Conservation (phyloP, 64 coral and sea anemone species). For the Dendronephthya gigantea region DNA sequence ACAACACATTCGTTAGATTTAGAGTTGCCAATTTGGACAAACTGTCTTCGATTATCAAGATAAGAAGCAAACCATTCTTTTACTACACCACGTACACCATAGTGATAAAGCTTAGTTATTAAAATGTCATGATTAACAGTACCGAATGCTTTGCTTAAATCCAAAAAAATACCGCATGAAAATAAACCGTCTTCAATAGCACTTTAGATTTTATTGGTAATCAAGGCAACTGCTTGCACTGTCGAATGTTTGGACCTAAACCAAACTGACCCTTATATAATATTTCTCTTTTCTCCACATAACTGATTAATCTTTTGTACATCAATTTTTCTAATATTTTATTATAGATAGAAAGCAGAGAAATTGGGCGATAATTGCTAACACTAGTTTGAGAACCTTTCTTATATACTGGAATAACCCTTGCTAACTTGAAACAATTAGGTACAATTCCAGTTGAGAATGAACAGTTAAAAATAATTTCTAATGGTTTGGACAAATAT, state of each 20-base stretch:
- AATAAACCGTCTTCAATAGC: no score
- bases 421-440: not conserved
- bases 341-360: not conserved
- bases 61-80: slow-evolving; percentile 12
- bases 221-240: no score
- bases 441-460: not conserved
- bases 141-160: no score
- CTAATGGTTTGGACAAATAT: not conserved
- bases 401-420: no score
- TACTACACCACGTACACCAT: not conserved
- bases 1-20: no score
- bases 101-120: not conserved
- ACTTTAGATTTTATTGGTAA: no score
- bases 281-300: not conserved
- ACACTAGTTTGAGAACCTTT: not conserved
- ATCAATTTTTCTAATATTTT: no score
- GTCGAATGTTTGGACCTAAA: not conserved
- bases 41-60: not conserved
- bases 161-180: no score
- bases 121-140: slow-evolving; percentile 18
- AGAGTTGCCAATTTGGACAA: no score
- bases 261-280: not conserved
- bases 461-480: not conserved
- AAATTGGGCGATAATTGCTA: no score
- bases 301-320: no score